Evolutionary conservation across 2,888 invertebrate genomes (phyloP).

Genomic region (Scaptomyza polygonia): DNA sequence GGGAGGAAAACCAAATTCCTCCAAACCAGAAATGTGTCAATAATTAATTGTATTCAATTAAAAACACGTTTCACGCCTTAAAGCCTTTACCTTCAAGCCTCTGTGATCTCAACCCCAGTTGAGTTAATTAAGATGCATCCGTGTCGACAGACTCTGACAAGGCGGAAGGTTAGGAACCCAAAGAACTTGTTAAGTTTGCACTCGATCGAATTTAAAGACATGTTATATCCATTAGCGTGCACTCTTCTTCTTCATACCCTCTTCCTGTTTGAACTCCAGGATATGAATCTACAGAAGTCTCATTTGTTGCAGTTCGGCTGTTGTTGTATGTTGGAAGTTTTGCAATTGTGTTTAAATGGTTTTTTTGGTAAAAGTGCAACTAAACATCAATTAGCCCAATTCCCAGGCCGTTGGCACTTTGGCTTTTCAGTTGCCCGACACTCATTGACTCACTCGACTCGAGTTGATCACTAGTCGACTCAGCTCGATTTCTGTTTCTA

Average conservation of each 20-base stretch:
- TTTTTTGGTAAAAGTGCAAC: constrained; percentile 83
- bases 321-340: constrained; percentile 4
- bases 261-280: constrained; percentile 15
- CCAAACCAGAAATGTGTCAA: constrained; percentile 81
- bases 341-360: constrained; percentile 69
- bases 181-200: constrained; percentile 6
- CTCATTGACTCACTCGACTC: constrained; percentile 3
- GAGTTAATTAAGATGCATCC: constrained; percentile 81
- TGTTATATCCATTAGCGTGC: constrained; percentile 45
- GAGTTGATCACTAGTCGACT: constrained; percentile 33
- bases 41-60: constrained; percentile 84
- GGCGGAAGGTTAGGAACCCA: neutral
- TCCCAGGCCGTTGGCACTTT: constrained; percentile 79
- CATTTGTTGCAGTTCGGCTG: constrained; percentile 26
- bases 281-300: constrained; percentile 50
- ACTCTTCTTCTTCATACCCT: neutral
- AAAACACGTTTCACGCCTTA: constrained; percentile 52
- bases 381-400: constrained; percentile 84
- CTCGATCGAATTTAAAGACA: constrained; percentile 38
- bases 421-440: constrained; percentile 36
- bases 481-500: constrained; percentile 35
- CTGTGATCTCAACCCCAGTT: constrained; percentile 19
- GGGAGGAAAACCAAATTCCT: constrained; percentile 53
- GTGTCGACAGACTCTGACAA: constrained; percentile 52
- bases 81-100: constrained; percentile 22